A percentile compares a stretch with the other conserved stretches of the same genome.
These are phyloP conservation scores for Myiozetetes cayanensis DNA, from an alignment of 2,113 vertebrate genomes.

Conservation along the genomic window DNA sequence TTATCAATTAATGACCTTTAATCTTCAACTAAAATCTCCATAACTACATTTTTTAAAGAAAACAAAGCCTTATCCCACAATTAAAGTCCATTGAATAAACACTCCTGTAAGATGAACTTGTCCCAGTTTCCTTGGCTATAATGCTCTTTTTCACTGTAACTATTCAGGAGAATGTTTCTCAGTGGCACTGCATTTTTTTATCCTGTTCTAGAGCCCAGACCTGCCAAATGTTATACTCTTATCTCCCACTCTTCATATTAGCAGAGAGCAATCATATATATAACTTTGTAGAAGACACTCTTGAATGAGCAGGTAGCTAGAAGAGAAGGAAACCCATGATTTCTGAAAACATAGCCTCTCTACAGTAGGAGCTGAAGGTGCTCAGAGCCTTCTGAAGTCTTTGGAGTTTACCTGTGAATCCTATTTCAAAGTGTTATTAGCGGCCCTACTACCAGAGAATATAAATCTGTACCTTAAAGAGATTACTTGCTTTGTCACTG, in stretches of 20 bases:
- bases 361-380: neutral
- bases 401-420: neutral
- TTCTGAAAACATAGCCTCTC: neutral
- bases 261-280: neutral
- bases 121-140: neutral
- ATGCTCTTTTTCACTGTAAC: neutral
- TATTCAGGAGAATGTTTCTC: neutral
- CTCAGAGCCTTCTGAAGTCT: neutral
- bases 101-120: neutral
- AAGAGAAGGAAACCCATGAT: neutral
- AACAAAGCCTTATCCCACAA: neutral
- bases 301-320: neutral
- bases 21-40: neutral
- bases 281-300: neutral
- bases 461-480: constrained; percentile 18
- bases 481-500: constrained; percentile 18
- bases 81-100: neutral
- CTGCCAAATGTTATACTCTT: neutral
- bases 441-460: neutral
- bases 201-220: neutral
- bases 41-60: neutral
- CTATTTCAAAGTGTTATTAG: neutral
- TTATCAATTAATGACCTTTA: neutral
- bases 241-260: neutral
- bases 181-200: neutral